These are phyloP conservation scores for Cyphomyrmex costatus DNA, from an alignment of 1,140 invertebrate species.

Conservation along the genomic window DNA sequence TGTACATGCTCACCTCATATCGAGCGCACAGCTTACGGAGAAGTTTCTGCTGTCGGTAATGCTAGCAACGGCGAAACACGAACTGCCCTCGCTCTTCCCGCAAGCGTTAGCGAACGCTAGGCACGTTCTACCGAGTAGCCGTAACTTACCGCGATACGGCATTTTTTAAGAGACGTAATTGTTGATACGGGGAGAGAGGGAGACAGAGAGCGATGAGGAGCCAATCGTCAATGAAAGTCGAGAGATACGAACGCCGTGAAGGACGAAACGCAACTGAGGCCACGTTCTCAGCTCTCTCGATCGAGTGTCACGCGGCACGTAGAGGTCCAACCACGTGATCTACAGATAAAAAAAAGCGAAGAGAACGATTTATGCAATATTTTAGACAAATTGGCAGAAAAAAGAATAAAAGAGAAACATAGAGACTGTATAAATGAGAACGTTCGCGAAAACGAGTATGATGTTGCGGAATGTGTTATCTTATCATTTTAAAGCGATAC, in stretches of 20 bases:
- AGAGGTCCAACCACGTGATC: constrained; percentile 58
- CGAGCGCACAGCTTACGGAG: constrained; percentile 76
- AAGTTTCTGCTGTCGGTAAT: constrained; percentile 78
- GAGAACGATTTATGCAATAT: background rate
- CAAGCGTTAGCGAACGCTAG: constrained; percentile 57
- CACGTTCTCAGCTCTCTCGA: constrained; percentile 40
- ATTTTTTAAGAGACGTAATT: background rate
- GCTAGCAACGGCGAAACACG: constrained; percentile 65
- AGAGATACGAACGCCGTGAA: constrained; percentile 44
- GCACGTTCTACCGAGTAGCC: constrained; percentile 73
- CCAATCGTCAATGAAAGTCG: background rate
- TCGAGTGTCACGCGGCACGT: constrained; percentile 18
- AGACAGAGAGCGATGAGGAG: too few species aligned
- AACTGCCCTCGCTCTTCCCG: constrained; percentile 68
- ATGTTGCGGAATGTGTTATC: background rate
- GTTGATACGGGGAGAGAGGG: too few species aligned
- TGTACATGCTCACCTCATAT: constrained; percentile 82
- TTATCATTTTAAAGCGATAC: constrained; percentile 12
- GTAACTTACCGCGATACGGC: constrained; percentile 65
- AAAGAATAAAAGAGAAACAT: background rate
- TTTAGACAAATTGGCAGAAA: background rate
- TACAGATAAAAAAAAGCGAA: constrained; percentile 1
- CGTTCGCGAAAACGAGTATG: background rate
- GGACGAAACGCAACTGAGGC: constrained; percentile 71
- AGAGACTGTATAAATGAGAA: background rate